Percentiles rank a stretch among this genome's conserved stretches.
Conservation (phyloP, 2,888 invertebrate species). For the Ophioninae sp. region DNA sequence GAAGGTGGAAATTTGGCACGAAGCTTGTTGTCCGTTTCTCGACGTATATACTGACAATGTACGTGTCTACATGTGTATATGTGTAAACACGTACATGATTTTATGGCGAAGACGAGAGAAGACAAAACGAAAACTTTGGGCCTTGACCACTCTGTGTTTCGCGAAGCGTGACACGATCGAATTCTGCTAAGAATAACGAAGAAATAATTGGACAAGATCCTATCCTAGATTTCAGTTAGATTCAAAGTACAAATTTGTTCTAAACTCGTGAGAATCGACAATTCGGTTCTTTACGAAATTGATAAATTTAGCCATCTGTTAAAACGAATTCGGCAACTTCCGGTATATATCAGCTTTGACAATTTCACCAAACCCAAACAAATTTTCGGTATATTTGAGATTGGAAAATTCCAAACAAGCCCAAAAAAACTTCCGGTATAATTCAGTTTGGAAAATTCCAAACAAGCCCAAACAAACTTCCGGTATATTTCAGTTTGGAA, state of each 20-base stretch:
- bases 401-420: background rate
- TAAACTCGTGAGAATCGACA: no score
- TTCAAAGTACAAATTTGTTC: no score
- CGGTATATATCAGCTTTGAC: no score
- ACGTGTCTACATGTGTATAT: background rate
- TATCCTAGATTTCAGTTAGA: background rate
- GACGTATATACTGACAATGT: no score
- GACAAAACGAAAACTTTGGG: background rate
- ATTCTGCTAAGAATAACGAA: background rate
- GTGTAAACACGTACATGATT: background rate
- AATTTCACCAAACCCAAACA: no score
- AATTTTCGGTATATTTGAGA: no score
- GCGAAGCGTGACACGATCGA: background rate
- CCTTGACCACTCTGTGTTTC: background rate
- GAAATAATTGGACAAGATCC: background rate
- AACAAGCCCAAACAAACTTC: background rate
- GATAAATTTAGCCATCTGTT: no score
- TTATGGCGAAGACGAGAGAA: conserved; percentile 13
- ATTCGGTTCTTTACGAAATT: no score
- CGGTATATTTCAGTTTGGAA: background rate
- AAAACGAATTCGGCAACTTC: no score
- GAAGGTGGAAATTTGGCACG: conserved; percentile 13
- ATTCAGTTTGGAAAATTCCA: background rate
- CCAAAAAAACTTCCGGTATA: background rate
- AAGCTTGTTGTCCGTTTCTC: conserved; percentile 6